Conservation (phyloP, 1,140 invertebrate genomes). For the Aphelenchoides fujianensis region DNA sequence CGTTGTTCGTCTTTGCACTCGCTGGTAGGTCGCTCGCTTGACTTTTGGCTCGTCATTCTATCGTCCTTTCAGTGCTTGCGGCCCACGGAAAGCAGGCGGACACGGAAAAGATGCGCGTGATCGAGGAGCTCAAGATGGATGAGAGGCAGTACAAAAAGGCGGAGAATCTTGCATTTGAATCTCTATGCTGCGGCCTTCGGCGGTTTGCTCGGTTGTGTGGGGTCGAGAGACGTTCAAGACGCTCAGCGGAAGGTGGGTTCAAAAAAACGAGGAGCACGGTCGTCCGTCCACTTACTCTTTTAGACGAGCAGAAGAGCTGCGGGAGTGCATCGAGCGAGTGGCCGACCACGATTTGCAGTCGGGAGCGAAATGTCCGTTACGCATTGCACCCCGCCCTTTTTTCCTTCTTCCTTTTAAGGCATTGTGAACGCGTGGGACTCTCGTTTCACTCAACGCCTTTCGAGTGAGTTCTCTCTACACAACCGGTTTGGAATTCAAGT, state of each 20-base stretch:
- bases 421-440: slow-evolving; percentile 1
- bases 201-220: not conserved
- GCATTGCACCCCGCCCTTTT: too few relatives aligned
- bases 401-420: not conserved
- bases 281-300: not conserved
- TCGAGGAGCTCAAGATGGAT: slow-evolving; percentile 9
- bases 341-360: not conserved
- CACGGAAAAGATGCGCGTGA: not conserved
- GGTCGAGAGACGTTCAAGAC: slow-evolving; percentile 7
- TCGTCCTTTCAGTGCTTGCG: too few relatives aligned
- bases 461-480: not conserved
- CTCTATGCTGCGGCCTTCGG: not conserved
- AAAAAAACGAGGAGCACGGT: not conserved
- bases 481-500: not conserved
- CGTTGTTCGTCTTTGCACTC: not conserved
- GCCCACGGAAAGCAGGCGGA: not conserved
- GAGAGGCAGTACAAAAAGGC: not conserved
- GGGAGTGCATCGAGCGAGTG: not conserved
- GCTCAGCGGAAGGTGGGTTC: not conserved
- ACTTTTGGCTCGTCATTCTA: not conserved
- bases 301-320: not conserved
- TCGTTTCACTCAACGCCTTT: not conserved
- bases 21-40: not conserved
- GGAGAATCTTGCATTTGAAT: slow-evolving; percentile 12
- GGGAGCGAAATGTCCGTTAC: slow-evolving; percentile 1